Conservation (phyloP, 2,797 vertebrate species). For the Ctenosaura bakeri region DNA sequence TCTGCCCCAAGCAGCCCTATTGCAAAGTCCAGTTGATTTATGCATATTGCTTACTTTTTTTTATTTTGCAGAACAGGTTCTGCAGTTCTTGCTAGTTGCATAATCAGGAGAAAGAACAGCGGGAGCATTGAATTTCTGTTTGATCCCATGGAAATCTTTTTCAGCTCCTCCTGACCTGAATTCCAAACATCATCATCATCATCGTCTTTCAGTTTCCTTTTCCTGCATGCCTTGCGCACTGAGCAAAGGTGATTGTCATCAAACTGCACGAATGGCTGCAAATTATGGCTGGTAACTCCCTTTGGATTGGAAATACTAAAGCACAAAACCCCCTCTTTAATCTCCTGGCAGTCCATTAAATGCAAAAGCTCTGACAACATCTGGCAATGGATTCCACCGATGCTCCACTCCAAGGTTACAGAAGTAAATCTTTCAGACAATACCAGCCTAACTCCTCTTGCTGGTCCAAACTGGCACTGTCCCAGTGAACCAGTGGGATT, state of each 20-base stretch:
- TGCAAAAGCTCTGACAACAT: neutral
- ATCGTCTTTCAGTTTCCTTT: neutral
- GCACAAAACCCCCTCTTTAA: neutral
- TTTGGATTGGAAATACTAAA: neutral
- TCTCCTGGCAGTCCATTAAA: neutral
- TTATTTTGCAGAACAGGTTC: too few relatives aligned
- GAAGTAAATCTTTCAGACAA: neutral
- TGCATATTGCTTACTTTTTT: too few relatives aligned
- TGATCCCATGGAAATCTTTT: too few relatives aligned
- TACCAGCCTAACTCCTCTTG: neutral
- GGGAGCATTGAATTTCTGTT: too few relatives aligned
- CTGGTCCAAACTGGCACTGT: too few relatives aligned
- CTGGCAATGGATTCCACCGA: rapidly evolving
- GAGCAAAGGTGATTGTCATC: too few relatives aligned
- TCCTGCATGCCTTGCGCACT: neutral
- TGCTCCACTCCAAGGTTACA: neutral
- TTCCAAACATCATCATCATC: too few relatives aligned
- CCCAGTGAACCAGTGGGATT: too few relatives aligned
- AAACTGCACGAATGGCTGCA: neutral
- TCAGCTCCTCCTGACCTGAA: too few relatives aligned
- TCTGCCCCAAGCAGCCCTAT: neutral
- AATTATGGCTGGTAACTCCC: neutral
- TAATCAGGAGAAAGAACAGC: too few relatives aligned
- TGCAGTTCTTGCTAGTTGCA: too few relatives aligned
- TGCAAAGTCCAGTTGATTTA: neutral